phyloP scores from a whole-genome alignment of 2,113 vertebrate genomes.

The Piaya cayana region DNA sequence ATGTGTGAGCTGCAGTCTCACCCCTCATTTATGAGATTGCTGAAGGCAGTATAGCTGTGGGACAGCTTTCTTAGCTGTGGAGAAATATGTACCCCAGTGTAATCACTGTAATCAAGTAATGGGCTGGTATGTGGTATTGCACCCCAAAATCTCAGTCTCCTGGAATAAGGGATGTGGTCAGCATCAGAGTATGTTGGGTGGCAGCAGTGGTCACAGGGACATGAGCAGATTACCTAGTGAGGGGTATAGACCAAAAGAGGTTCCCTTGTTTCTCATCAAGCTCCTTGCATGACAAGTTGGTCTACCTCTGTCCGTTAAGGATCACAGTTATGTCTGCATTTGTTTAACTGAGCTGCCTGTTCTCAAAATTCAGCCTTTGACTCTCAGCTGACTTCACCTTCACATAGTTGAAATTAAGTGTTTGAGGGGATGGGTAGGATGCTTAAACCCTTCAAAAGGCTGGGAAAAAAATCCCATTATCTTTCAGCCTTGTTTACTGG shows the following conservation, averaged over 20 bases:
- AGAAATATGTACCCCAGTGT: background rate
- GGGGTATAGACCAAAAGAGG: background rate
- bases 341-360: background rate
- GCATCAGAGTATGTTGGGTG: background rate
- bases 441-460: background rate
- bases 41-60: background rate
- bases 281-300: background rate
- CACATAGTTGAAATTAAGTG: background rate
- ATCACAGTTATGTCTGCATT: rapidly evolving
- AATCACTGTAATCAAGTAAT: background rate
- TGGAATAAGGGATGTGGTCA: background rate
- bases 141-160: background rate
- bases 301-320: background rate
- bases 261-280: background rate
- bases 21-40: background rate
- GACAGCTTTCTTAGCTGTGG: background rate
- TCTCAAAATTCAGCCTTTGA: background rate
- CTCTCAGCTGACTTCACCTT: background rate
- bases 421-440: no score
- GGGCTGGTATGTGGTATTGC: background rate
- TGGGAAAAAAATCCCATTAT: background rate
- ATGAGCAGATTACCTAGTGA: background rate
- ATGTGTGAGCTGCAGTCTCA: background rate
- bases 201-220: background rate
- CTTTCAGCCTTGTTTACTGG: background rate